These are phyloP conservation scores for Oreonectes daqikongensis DNA, from an alignment of 2,797 vertebrate genomes.

Conservation along the genomic window DNA sequence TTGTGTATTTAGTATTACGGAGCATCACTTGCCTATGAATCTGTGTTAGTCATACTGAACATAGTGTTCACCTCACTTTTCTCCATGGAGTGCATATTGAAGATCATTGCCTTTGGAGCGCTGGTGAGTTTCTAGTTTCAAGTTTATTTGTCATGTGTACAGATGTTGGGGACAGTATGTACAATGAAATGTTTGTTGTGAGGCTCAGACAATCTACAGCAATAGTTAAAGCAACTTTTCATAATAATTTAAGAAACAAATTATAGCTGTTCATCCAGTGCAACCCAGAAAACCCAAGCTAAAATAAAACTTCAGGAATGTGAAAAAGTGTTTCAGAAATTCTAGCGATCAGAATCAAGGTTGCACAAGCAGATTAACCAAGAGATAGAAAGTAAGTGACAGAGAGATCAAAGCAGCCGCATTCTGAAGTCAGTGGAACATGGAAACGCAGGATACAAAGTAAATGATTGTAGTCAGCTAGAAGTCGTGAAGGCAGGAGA, in stretches of 20 bases:
- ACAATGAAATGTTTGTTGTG: too few species aligned
- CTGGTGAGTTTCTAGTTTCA: conserved; percentile 81
- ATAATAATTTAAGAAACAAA: too few species aligned
- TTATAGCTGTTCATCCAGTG: too few species aligned
- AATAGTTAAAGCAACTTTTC: too few species aligned
- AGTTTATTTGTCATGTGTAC: neutral
- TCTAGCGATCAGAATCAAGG: neutral
- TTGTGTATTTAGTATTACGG: conserved; percentile 76
- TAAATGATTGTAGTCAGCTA: conserved; percentile 44
- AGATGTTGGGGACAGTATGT: too few species aligned
- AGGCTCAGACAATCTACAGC: too few species aligned
- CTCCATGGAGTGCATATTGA: conserved; percentile 93
- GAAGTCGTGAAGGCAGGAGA: conserved; percentile 20
- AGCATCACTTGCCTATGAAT: conserved; percentile 82
- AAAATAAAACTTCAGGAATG: neutral
- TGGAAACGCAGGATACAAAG: neutral
- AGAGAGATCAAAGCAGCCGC: neutral
- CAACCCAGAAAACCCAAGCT: too few species aligned
- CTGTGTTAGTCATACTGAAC: conserved; percentile 90
- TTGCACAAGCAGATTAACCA: neutral
- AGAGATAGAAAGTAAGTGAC: conserved; percentile 4
- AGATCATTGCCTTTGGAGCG: conserved; percentile 94
- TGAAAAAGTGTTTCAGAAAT: neutral
- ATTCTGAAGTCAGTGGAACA: neutral
- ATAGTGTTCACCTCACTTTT: conserved; percentile 97